Evolutionary conservation across 53 echinoderm and acorn worm genomes (phyloP).

Genomic region (Actinopyga echinites): DNA sequence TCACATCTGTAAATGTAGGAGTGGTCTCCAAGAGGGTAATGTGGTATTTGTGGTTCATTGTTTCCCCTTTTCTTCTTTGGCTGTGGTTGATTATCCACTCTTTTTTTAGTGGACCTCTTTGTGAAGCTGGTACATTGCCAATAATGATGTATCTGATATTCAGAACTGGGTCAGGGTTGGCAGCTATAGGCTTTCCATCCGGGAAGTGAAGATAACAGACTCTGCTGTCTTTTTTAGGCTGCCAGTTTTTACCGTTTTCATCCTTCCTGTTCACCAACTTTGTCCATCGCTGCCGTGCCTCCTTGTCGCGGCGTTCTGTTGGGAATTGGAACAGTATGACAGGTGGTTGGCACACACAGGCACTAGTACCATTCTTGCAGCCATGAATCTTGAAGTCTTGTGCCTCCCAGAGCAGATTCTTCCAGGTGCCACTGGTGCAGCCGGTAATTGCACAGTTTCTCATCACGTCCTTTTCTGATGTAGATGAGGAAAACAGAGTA

Average conservation of each 20-base stretch:
- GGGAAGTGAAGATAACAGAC: constrained; percentile 57
- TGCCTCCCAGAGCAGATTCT: constrained; percentile 14
- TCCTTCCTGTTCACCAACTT: constrained; percentile 35
- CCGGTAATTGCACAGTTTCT: constrained; percentile 51
- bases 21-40: neutral
- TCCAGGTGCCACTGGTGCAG: constrained; percentile 46
- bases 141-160: constrained; percentile 37
- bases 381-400: constrained; percentile 26
- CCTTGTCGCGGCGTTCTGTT: constrained; percentile 35
- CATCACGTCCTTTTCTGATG: neutral
- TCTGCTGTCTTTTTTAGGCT: constrained; percentile 22
- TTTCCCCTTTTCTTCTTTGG: neutral
- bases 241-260: constrained; percentile 42
- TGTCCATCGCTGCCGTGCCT: constrained; percentile 46
- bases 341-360: constrained; percentile 51
- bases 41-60: neutral
- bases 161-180: constrained; percentile 41
- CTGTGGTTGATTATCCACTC: neutral
- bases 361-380: constrained; percentile 6
- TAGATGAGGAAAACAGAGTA: neutral
- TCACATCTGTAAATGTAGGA: neutral
- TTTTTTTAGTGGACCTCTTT: neutral
- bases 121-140: neutral
- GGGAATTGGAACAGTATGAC: constrained; percentile 54
- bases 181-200: constrained; percentile 40